Percentiles rank a stretch among this genome's conserved stretches.
Conservation (phyloP, 1,140 invertebrate genomes). For the Gonioctena quinquepunctata region DNA sequence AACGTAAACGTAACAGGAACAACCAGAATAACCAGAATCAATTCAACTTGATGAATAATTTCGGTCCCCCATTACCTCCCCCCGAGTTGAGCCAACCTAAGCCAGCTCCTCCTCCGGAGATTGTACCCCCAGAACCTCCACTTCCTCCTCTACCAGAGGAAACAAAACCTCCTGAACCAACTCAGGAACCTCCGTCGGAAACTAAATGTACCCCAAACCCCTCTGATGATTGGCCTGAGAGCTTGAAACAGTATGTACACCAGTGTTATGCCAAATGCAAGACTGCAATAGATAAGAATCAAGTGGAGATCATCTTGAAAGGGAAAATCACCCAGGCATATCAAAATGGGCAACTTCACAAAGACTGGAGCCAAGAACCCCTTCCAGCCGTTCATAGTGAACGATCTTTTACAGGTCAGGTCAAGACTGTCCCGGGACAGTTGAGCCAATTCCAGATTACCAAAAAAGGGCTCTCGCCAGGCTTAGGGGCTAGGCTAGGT, state of each 20-base stretch:
- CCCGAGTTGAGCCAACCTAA: slow-evolving; percentile 50
- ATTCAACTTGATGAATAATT: slow-evolving; percentile 48
- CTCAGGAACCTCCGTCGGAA: slow-evolving; percentile 22
- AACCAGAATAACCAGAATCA: slow-evolving; percentile 62
- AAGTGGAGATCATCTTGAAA: slow-evolving; percentile 91
- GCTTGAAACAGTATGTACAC: slow-evolving; percentile 83
- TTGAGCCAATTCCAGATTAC: slow-evolving; percentile 59
- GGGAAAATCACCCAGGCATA: slow-evolving; percentile 88
- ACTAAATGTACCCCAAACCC: slow-evolving; percentile 43
- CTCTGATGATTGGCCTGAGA: slow-evolving; percentile 70
- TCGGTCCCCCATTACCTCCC: slow-evolving; percentile 63
- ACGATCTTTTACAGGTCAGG: slow-evolving; percentile 59
- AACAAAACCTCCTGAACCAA: slow-evolving; percentile 58
- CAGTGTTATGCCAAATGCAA: slow-evolving; percentile 89
- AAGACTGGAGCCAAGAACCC: slow-evolving; percentile 91
- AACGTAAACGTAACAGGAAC: slow-evolving; percentile 73
- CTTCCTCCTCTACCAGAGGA: slow-evolving; percentile 58
- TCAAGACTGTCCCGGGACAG: slow-evolving; percentile 59
- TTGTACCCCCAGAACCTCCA: slow-evolving; percentile 59
- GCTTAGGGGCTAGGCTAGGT: slow-evolving; percentile 61
- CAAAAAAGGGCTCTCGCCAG: slow-evolving; percentile 59
- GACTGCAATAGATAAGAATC: slow-evolving; percentile 83
- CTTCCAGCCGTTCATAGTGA: slow-evolving; percentile 83
- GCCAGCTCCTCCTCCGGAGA: slow-evolving; percentile 55
- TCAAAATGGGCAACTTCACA: slow-evolving; percentile 80